Evolutionary conservation across 2,113 vertebrate genomes (phyloP).

Genomic region (Columba janthina): DNA sequence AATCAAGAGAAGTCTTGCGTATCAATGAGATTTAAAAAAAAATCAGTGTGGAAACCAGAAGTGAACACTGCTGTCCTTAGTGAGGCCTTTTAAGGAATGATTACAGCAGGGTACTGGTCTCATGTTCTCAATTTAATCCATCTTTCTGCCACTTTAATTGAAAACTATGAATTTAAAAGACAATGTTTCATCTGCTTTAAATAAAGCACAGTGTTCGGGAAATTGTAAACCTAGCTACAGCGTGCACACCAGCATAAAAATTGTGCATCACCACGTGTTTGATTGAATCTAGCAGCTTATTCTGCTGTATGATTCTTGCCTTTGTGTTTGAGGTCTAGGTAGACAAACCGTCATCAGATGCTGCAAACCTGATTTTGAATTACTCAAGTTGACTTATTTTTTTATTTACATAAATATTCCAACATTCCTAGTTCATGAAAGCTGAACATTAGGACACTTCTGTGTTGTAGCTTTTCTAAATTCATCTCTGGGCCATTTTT

Average conservation of each 20-base stretch:
- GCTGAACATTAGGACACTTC: background rate
- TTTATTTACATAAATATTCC: background rate
- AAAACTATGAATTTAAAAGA: background rate
- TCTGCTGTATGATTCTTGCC: background rate
- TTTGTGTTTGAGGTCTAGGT: background rate
- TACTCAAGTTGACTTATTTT: background rate
- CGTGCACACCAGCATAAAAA: background rate
- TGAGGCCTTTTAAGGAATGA: background rate
- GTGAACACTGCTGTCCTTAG: background rate
- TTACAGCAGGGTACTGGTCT: background rate
- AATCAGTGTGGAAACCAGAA: background rate
- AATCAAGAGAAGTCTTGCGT: background rate
- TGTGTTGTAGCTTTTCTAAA: background rate
- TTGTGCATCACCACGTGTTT: background rate
- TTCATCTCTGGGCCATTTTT: background rate
- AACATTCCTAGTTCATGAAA: background rate
- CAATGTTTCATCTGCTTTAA: slow-evolving; percentile 4
- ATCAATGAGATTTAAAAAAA: background rate
- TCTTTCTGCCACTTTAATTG: background rate
- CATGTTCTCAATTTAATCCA: background rate
- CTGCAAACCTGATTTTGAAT: background rate
- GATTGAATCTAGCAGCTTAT: background rate
- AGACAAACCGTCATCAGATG: background rate
- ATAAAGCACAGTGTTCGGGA: background rate
- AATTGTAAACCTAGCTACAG: background rate